Conservation (phyloP, 2,797 vertebrate species). For the Microcaecilia unicolor region DNA sequence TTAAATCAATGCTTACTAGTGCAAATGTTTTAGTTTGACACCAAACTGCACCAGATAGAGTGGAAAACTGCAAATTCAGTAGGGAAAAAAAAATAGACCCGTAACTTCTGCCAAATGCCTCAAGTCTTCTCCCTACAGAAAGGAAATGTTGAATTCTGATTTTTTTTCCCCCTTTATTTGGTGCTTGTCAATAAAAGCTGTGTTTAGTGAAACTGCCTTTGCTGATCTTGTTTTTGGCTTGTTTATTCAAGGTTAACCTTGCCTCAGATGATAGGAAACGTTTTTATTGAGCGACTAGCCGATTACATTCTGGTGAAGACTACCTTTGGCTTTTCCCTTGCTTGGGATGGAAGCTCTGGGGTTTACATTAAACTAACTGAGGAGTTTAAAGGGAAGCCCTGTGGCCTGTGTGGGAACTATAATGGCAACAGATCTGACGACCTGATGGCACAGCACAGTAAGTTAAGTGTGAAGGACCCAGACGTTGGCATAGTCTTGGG, state of each 20-base stretch:
- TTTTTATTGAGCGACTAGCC: constrained; percentile 87
- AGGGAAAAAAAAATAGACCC: too few species aligned
- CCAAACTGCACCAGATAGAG: too few species aligned
- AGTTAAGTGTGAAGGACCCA: constrained; percentile 40
- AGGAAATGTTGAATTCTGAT: too few species aligned
- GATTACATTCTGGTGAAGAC: constrained; percentile 96
- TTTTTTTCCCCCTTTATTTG: too few species aligned
- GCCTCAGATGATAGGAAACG: constrained; percentile 79
- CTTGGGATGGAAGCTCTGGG: constrained; percentile 91
- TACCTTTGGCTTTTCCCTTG: constrained; percentile 92
- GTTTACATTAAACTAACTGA: constrained; percentile 92
- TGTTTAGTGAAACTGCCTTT: too few species aligned
- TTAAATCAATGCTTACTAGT: too few species aligned
- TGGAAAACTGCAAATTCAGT: too few species aligned
- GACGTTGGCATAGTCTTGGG: too few species aligned
- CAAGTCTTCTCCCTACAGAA: too few species aligned
- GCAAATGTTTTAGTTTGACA: too few species aligned
- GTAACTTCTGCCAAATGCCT: too few species aligned
- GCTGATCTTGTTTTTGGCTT: not conserved
- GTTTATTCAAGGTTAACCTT: constrained; percentile 67
- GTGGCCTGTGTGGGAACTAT: constrained; percentile 93
- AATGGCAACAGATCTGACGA: constrained; percentile 86
- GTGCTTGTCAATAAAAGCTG: too few species aligned
- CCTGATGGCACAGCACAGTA: constrained; percentile 77
- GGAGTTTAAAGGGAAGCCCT: constrained; percentile 79